Base-by-base conservation (phyloP, 2,888 invertebrate species). In the Neria commutata region DNA sequence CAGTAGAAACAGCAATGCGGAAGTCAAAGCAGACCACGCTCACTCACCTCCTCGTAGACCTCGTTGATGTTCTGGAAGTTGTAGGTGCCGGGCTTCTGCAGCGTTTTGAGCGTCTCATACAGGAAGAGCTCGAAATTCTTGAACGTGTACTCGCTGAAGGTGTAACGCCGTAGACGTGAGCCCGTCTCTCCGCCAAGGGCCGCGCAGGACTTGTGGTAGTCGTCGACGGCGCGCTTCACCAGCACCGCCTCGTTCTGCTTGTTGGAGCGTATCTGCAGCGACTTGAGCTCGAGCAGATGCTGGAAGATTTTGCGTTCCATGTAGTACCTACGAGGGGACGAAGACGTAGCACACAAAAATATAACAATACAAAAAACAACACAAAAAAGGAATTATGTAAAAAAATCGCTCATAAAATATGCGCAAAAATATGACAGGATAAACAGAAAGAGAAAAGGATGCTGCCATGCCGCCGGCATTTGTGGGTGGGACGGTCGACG, bases 301-400 rank as follows among this genome's bases (percentile, higher is more conserved):
- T 96, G 94, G 80, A 97, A 95, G 71, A 96, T 91, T 76, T 94
- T 92, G 60, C 95, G 85, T 81, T 96, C 95, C 74, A 94, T 86
- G 72, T 95, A 93, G 80, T 95, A 95, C 76, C 95, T 90, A 79
- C 61, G 84, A 75, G 58, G 33, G 29, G 54, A 50, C 37, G 37
- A 19, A 34, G 37, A 6, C 11, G 21, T 5, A 19, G 51, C 47
- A 47, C n/a, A 61, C n/a, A 33, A 62, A 61, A 58, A 60, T 16
- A 29, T 49, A 56, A 47, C 23, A 25, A 50, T 37, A 47, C 8
- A 26, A 29, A 29, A 48, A 19, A 17, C 2, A 19, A 10, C 16
- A 8, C 2, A 47, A 40, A 50, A 29, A 46, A 29, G 42, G 5
- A 54, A 19, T 52, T 25, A 42, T 47, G 45, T 29, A 45, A 29